Percentiles rank a stretch among this genome's conserved stretches.
These are phyloP conservation scores for Perca fluviatilis DNA, from an alignment of 2,113 vertebrate genomes.

Conservation along the genomic window DNA sequence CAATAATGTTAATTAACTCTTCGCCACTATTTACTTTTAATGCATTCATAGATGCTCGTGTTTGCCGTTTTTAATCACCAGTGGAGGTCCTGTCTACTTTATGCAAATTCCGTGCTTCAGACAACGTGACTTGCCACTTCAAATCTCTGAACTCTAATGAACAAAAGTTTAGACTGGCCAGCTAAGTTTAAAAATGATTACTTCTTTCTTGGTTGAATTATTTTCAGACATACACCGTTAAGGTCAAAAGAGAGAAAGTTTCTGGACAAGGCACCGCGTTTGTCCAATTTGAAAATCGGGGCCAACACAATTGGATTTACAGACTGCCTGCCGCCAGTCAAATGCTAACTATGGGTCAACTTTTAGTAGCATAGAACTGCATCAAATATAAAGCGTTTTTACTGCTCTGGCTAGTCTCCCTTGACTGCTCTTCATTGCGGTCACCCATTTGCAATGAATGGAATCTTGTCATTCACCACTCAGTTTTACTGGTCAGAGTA, in stretches of 20 bases:
- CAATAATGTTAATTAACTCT: slow-evolving; percentile 65
- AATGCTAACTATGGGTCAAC: slow-evolving; percentile 24
- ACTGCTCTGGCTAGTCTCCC: slow-evolving; percentile 31
- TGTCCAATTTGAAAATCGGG: slow-evolving; percentile 33
- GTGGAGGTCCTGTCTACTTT: slow-evolving; percentile 51
- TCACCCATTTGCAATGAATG: slow-evolving; percentile 51
- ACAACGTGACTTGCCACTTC: slow-evolving; percentile 28
- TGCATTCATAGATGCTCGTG: slow-evolving; percentile 54
- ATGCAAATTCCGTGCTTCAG: slow-evolving; percentile 59
- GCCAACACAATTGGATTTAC: slow-evolving; percentile 25
- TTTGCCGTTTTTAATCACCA: slow-evolving; percentile 55
- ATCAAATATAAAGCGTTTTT: slow-evolving; percentile 47
- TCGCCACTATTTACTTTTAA: slow-evolving; percentile 54
- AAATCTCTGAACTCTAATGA: slow-evolving; percentile 27
- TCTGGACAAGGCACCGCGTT: slow-evolving; percentile 21
- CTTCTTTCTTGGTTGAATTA: slow-evolving; percentile 18
- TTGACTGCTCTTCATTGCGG: slow-evolving; percentile 29
- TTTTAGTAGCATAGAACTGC: slow-evolving; percentile 34
- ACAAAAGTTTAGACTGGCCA: slow-evolving; percentile 17
- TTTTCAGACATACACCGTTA: background rate
- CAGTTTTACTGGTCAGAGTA: slow-evolving; percentile 37
- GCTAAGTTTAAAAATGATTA: background rate
- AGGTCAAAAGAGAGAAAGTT: slow-evolving; percentile 24
- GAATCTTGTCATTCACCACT: slow-evolving; percentile 41
- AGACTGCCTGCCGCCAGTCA: slow-evolving; percentile 38